Percentiles rank a stretch among this genome's conserved stretches.
phyloP scores from a whole-genome alignment of 2,888 invertebrate species.

The Glaucopsyche alexis region DNA sequence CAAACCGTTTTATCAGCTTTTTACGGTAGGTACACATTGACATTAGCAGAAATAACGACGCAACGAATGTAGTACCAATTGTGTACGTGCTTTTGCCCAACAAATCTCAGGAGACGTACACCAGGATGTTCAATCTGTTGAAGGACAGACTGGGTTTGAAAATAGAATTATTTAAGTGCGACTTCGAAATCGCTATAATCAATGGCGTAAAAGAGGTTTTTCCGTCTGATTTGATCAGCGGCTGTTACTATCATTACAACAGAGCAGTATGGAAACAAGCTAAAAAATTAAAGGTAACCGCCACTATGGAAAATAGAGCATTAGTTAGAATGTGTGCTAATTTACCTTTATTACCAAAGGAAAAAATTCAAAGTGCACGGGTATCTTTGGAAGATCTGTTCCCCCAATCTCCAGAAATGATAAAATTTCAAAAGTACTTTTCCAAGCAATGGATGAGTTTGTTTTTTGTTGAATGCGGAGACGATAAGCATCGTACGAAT shows the following conservation, averaged over 20 bases:
- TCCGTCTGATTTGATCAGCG: slow-evolving; percentile 29
- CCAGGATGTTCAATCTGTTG: slow-evolving; percentile 31
- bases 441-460: slow-evolving; percentile 25
- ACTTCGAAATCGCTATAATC: slow-evolving; percentile 31
- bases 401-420: slow-evolving; percentile 23
- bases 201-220: slow-evolving; percentile 32
- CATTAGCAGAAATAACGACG: slow-evolving; percentile 32
- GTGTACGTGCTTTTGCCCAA: slow-evolving; percentile 32
- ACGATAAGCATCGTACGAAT: slow-evolving; percentile 24
- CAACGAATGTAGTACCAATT: slow-evolving; percentile 32
- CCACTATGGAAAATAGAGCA: slow-evolving; percentile 11
- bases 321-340: slow-evolving; percentile 24
- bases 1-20: no score
- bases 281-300: slow-evolving; percentile 29
- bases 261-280: slow-evolving; percentile 32
- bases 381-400: slow-evolving; percentile 13
- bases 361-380: slow-evolving; percentile 15
- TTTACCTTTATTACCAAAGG: slow-evolving; percentile 20
- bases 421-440: slow-evolving; percentile 24
- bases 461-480: slow-evolving; percentile 11
- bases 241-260: slow-evolving; percentile 33
- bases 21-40: no score
- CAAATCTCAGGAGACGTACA: slow-evolving; percentile 32
- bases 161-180: slow-evolving; percentile 32
- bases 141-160: slow-evolving; percentile 30